These are phyloP conservation scores for Blastobasis lacticolella DNA, from an alignment of 2,888 invertebrate genomes.

Conservation along the genomic window DNA sequence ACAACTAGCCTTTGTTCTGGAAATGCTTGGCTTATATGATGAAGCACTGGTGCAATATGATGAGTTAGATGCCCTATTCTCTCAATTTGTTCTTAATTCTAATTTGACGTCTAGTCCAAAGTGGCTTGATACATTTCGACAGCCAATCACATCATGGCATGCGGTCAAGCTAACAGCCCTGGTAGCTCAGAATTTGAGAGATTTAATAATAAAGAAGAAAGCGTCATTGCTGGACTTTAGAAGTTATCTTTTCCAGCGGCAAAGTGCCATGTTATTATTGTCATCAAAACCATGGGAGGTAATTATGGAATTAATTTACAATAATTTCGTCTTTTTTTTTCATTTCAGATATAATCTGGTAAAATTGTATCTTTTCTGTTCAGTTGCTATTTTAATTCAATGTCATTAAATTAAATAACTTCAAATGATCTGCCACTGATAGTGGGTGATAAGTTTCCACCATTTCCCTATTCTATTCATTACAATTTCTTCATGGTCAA, in stretches of 20 bases:
- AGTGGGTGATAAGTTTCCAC: constrained; percentile 3
- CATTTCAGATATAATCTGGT: too few relatives aligned
- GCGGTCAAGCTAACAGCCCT: constrained; percentile 81
- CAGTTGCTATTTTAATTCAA: too few relatives aligned
- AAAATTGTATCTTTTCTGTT: too few relatives aligned
- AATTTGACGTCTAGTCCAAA: constrained; percentile 88
- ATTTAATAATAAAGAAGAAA: constrained; percentile 60
- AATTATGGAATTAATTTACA: constrained; percentile 19
- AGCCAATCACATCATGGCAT: constrained; percentile 87
- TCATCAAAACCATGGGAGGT: constrained; percentile 88
- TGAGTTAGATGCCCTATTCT: constrained; percentile 96
- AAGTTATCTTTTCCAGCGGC: constrained; percentile 94
- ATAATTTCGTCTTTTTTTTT: too few relatives aligned
- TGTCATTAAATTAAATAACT: too few relatives aligned
- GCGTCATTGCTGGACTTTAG: constrained; percentile 91
- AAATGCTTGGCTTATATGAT: constrained; percentile 94
- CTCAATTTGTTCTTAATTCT: constrained; percentile 96
- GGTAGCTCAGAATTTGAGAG: constrained; percentile 72
- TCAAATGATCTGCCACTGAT: constrained; percentile 9
- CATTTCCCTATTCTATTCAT: too few relatives aligned
- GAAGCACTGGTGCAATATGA: constrained; percentile 98
- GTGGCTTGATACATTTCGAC: constrained; percentile 89
- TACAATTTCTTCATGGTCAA: constrained; percentile 25
- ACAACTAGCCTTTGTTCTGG: constrained; percentile 94
- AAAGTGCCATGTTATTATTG: constrained; percentile 87